These are phyloP conservation scores for Rhynchotus rufescens DNA, from an alignment of 2,797 vertebrate species.

Conservation along the genomic window DNA sequence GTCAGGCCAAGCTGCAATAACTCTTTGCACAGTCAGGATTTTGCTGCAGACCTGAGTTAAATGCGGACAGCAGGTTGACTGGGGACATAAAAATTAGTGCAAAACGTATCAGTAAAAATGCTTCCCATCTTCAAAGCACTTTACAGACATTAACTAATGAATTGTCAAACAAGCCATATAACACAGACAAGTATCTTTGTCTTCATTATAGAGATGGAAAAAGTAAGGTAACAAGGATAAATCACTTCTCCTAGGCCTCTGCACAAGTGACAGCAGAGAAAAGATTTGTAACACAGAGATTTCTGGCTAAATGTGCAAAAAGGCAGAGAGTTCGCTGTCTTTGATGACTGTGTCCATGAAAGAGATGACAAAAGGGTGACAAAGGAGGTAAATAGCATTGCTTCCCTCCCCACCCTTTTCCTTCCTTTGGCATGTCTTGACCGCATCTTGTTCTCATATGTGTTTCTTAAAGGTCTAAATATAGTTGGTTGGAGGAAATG, in stretches of 20 bases:
- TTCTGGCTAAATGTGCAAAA: background rate
- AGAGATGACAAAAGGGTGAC: background rate
- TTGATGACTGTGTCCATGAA: background rate
- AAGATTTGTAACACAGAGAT: background rate
- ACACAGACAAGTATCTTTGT: background rate
- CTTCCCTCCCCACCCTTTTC: background rate
- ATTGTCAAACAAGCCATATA: background rate
- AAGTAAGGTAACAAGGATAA: background rate
- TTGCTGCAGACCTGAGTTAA: background rate
- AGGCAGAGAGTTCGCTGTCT: background rate
- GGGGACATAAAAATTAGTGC: conserved; percentile 14
- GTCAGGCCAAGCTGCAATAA: background rate
- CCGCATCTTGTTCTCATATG: background rate
- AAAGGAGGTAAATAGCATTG: background rate
- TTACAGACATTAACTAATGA: conserved; percentile 7
- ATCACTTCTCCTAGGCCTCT: background rate
- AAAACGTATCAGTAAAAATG: background rate
- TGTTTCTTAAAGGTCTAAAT: background rate
- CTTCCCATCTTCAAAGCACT: background rate
- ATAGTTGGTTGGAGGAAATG: background rate
- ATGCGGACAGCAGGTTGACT: background rate
- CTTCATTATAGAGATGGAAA: conserved; percentile 28
- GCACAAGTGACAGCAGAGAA: background rate
- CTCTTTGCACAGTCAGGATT: background rate
- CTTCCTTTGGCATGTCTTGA: background rate